These are phyloP conservation scores for Magallana angulata DNA, from an alignment of 1,140 invertebrate species.

Conservation along the genomic window DNA sequence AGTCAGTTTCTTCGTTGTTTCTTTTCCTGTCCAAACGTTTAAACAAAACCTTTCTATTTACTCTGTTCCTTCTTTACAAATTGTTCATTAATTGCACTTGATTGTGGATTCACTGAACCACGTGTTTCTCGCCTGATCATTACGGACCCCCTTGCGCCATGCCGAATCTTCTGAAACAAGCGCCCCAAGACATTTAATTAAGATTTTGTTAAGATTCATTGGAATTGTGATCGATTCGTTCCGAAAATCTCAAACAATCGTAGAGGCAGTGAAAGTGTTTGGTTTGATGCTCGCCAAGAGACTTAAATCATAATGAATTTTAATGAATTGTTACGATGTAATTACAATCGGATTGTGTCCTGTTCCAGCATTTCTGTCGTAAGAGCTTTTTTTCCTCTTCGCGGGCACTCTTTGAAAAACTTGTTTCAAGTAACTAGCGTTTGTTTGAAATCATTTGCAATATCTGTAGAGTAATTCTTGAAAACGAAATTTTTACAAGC, in stretches of 20 bases:
- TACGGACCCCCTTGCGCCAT: neutral
- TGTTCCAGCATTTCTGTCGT: too few relatives aligned
- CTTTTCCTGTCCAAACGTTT: neutral
- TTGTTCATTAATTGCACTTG: conserved; percentile 16
- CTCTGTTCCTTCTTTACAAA: conserved; percentile 6
- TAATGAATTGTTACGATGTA: neutral
- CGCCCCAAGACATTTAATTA: conserved; percentile 20
- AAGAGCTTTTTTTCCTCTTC: too few relatives aligned
- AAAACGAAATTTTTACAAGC: too few relatives aligned
- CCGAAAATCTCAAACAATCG: neutral
- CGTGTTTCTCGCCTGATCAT: neutral
- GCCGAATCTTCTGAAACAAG: neutral
- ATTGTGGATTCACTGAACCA: neutral
- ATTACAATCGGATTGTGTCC: too few relatives aligned
- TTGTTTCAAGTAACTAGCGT: too few relatives aligned
- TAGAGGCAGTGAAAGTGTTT: neutral
- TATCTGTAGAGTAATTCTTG: too few relatives aligned
- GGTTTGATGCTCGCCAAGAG: conserved; percentile 4
- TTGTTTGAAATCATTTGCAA: too few relatives aligned
- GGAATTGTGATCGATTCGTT: conserved; percentile 11
- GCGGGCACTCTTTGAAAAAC: too few relatives aligned
- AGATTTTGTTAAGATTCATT: conserved; percentile 24
- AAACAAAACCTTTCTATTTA: neutral
- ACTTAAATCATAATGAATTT: neutral
- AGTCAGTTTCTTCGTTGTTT: neutral